Conservation (phyloP, 2,888 invertebrate species). For the Volucella inanis region DNA sequence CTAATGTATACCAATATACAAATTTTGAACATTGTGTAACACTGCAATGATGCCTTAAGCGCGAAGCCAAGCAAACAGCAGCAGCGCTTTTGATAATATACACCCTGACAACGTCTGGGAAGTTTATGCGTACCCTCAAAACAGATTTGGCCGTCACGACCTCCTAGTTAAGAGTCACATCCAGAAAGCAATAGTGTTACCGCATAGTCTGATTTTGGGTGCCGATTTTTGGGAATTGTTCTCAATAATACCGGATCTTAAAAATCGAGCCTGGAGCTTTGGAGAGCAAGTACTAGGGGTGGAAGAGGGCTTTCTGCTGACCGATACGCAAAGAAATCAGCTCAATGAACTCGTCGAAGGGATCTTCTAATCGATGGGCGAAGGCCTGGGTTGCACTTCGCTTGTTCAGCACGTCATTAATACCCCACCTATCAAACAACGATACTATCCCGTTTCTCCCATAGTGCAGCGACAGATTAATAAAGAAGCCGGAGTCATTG, state of each 20-base stretch:
- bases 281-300: too few relatives aligned
- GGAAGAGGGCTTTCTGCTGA: too few relatives aligned
- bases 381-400: neutral
- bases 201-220: too few relatives aligned
- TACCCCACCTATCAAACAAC: conserved; percentile 57
- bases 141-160: conserved; percentile 61
- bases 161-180: conserved; percentile 41
- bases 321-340: too few relatives aligned
- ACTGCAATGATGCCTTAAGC: neutral
- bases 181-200: conserved; percentile 32
- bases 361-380: neutral
- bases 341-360: neutral
- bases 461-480: conserved; percentile 66
- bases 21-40: too few relatives aligned
- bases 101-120: conserved; percentile 46
- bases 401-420: conserved; percentile 49
- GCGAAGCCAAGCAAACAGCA: neutral
- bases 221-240: conserved; percentile 44
- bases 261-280: conserved; percentile 18
- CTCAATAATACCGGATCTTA: conserved; percentile 21
- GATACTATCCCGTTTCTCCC: conserved; percentile 76
- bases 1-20: too few relatives aligned
- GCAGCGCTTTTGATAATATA: conserved; percentile 34
- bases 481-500: too few relatives aligned
- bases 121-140: conserved; percentile 49